phyloP scores from a whole-genome alignment of 2,113 vertebrate species.

The Vanacampus margaritifer region DNA sequence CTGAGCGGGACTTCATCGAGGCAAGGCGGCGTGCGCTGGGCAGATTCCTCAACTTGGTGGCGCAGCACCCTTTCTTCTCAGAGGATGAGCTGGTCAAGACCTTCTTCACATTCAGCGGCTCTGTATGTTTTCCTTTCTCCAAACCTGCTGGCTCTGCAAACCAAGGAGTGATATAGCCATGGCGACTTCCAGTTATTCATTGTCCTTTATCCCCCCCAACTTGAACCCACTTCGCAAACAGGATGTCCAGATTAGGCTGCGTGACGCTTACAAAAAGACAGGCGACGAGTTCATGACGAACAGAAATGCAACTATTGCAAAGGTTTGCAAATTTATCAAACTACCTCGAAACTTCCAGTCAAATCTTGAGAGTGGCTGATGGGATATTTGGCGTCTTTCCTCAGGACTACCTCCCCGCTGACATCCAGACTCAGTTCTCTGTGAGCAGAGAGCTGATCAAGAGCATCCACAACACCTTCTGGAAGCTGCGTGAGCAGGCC shows the following conservation, averaged over 20 bases:
- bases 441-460: constrained; percentile 89
- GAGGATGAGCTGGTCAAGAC: constrained; percentile 88
- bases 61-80: constrained; percentile 88
- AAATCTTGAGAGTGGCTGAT: not conserved
- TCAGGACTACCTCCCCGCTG: constrained; percentile 90
- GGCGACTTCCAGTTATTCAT: constrained; percentile 15
- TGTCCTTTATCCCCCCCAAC: not conserved
- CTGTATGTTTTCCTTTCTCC: constrained; percentile 66
- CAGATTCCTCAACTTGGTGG: constrained; percentile 91
- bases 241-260: constrained; percentile 91
- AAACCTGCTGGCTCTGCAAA: constrained; percentile 5
- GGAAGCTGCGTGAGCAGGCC: constrained; percentile 86
- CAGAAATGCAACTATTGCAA: constrained; percentile 83
- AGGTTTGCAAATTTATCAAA: constrained; percentile 65
- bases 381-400: constrained; percentile 9
- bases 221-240: constrained; percentile 50
- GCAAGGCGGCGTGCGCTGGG: constrained; percentile 83
- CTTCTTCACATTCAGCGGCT: constrained; percentile 89
- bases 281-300: constrained; percentile 95
- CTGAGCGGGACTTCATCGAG: constrained; percentile 93
- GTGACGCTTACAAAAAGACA: constrained; percentile 82
- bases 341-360: no score
- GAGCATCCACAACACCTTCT: constrained; percentile 90
- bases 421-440: constrained; percentile 89
- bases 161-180: constrained; percentile 11